Conservation (phyloP, 2,888 invertebrate species). For the Hirtodrosophila alboralis region DNA sequence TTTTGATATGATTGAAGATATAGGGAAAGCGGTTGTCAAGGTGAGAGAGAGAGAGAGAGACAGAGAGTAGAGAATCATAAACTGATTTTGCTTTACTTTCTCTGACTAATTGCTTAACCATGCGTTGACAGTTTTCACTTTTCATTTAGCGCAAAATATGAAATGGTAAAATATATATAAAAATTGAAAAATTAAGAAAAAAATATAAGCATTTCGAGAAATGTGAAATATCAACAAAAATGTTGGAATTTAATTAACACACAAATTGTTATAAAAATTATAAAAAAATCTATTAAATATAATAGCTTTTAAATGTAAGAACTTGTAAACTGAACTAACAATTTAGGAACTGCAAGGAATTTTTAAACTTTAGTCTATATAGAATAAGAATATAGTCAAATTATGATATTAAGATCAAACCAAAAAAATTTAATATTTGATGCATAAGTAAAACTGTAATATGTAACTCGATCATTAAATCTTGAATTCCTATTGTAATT, state of each 20-base stretch:
- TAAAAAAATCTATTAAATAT: neutral
- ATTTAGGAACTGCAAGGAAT: no score
- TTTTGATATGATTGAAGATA: no score
- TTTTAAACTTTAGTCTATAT: no score
- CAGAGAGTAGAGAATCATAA: neutral
- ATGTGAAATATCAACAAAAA: slow-evolving; percentile 12
- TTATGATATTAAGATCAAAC: no score
- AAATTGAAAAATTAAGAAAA: slow-evolving; percentile 11
- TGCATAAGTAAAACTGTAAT: no score
- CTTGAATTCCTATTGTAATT: no score
- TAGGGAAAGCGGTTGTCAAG: neutral
- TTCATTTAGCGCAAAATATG: slow-evolving; percentile 48
- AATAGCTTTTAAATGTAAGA: no score
- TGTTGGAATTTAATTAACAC: neutral
- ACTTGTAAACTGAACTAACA: no score
- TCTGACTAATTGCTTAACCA: slow-evolving; percentile 58
- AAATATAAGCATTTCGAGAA: no score
- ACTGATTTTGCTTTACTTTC: slow-evolving; percentile 53
- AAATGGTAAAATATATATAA: slow-evolving; percentile 3
- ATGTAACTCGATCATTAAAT: no score
- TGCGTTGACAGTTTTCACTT: slow-evolving; percentile 67
- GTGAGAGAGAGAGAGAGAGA: neutral
- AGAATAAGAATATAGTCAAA: no score
- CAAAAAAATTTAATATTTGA: no score
- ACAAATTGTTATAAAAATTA: neutral